Evolutionary conservation across 1,140 invertebrate genomes (phyloP).

Genomic region (Drosophila melanica): DNA sequence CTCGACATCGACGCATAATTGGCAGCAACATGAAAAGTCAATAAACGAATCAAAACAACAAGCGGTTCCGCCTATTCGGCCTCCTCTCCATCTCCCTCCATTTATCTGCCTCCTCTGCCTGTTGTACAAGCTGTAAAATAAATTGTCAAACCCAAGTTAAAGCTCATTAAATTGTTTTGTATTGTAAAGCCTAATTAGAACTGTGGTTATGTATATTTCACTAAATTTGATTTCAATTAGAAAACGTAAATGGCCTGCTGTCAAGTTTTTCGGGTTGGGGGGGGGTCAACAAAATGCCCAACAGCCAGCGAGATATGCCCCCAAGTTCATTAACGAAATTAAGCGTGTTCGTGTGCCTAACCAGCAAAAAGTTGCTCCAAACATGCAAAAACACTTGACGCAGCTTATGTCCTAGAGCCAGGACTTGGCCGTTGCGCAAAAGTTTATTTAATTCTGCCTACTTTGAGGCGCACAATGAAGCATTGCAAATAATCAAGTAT

Average conservation of each 20-base stretch:
- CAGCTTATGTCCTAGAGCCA: not conserved
- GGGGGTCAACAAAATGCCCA: conserved; percentile 8
- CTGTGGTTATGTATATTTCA: conserved; percentile 40
- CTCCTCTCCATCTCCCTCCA: not conserved
- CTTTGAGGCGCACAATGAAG: conserved; percentile 24
- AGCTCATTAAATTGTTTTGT: conserved; percentile 56
- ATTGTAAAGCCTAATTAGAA: conserved; percentile 52
- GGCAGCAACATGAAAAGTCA: conserved; percentile 70
- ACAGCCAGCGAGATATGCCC: conserved; percentile 1
- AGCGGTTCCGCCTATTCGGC: not conserved
- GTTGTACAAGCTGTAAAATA: conserved; percentile 37
- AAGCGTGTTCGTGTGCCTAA: conserved; percentile 31
- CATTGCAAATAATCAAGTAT: conserved; percentile 64
- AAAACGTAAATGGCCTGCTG: conserved; percentile 35
- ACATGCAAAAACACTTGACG: conserved; percentile 36
- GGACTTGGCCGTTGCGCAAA: conserved; percentile 16
- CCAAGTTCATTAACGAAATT: conserved; percentile 68
- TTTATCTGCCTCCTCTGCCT: not conserved
- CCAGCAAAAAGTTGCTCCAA: conserved; percentile 20
- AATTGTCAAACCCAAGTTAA: conserved; percentile 16
- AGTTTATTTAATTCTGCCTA: conserved; percentile 47
- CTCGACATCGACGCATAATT: conserved; percentile 61
- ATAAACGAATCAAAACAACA: conserved; percentile 62
- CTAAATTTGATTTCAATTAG: conserved; percentile 72
- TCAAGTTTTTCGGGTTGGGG: conserved; percentile 1